These are phyloP conservation scores for Luehdorfia chinensis DNA, from an alignment of 1,140 invertebrate species.

Conservation along the genomic window DNA sequence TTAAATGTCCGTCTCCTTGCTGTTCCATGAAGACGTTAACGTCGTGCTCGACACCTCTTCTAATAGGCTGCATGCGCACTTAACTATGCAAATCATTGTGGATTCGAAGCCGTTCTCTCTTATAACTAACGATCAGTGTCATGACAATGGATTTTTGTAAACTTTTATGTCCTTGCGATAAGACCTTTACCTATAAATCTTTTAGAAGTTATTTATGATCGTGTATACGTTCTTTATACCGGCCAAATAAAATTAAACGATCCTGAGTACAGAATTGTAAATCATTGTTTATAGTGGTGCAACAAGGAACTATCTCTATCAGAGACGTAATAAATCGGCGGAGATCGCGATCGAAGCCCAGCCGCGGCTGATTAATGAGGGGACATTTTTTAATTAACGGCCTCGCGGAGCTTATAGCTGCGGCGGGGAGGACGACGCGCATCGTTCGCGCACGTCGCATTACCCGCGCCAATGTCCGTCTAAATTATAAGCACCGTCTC, in stretches of 20 bases:
- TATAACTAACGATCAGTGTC: no score
- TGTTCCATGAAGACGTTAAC: constrained; percentile 43
- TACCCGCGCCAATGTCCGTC: constrained; percentile 23
- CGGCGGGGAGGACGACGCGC: constrained; percentile 7
- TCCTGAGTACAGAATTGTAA: not conserved
- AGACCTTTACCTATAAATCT: no score
- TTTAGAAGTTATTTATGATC: no score
- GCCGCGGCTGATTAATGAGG: constrained; percentile 44
- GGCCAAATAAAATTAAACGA: no score
- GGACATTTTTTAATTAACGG: constrained; percentile 50
- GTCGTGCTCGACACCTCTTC: constrained; percentile 37
- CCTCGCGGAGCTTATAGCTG: constrained; percentile 4
- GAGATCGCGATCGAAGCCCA: constrained; percentile 34
- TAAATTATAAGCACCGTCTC: constrained; percentile 41
- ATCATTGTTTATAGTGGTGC: constrained; percentile 1
- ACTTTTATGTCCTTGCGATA: no score
- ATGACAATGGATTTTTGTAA: no score
- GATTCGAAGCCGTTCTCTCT: not conserved
- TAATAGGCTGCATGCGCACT: constrained; percentile 32
- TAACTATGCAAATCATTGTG: constrained; percentile 40
- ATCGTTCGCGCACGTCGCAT: constrained; percentile 27
- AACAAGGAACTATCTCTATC: constrained; percentile 20
- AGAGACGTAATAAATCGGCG: constrained; percentile 43
- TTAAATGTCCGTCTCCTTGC: constrained; percentile 19
- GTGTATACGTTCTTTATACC: no score